Conservation (phyloP, 2,113 vertebrate species). For the Dasyurus viverrinus region DNA sequence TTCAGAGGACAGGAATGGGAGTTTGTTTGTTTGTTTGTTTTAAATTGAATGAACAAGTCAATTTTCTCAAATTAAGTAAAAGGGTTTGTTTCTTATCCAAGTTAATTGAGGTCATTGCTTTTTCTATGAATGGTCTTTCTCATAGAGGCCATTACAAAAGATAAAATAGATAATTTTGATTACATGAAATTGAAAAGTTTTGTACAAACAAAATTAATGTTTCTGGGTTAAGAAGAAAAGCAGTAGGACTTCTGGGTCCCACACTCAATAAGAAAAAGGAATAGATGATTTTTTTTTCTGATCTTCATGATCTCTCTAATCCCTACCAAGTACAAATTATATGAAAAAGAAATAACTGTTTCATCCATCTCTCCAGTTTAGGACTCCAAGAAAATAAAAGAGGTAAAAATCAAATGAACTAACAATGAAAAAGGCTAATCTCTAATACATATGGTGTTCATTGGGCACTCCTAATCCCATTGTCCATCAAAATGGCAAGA, state of each 20-base stretch:
- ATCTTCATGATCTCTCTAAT: background rate
- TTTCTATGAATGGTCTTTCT: background rate
- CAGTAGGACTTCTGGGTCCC: background rate
- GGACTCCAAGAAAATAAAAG: background rate
- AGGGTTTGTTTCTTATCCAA: background rate
- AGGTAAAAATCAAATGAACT: background rate
- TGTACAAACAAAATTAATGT: background rate
- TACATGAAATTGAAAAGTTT: background rate
- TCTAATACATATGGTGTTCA: background rate
- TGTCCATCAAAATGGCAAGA: background rate
- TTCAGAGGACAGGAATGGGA: background rate
- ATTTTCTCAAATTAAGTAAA: background rate
- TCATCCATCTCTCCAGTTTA: background rate
- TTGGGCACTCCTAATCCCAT: background rate
- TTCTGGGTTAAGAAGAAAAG: background rate
- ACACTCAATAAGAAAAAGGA: background rate
- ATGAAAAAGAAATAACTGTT: background rate
- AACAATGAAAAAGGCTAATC: background rate
- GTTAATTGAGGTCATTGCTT: background rate
- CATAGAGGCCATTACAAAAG: background rate
- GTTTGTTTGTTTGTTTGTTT: background rate
- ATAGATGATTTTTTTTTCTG: background rate
- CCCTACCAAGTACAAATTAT: background rate
- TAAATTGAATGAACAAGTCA: background rate
- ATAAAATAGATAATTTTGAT: background rate